Percentiles rank a stretch among this genome's conserved stretches.
phyloP scores from a whole-genome alignment of 2,797 vertebrate genomes.

The Crax fasciolata region DNA sequence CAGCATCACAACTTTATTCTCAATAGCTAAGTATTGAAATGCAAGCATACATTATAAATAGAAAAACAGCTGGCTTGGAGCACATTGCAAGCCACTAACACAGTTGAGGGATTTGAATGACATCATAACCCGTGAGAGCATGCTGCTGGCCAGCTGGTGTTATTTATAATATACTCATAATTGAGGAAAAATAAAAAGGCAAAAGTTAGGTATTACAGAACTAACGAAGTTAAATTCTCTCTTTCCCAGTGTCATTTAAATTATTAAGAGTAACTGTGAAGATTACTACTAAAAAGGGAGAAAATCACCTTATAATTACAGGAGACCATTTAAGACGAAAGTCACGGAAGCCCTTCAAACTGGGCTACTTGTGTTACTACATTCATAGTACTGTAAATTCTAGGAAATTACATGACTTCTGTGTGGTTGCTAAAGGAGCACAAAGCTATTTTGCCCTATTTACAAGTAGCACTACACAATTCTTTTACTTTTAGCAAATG shows the following conservation, averaged over 20 bases:
- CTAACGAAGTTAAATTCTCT: constrained; percentile 27
- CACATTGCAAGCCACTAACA: constrained; percentile 78
- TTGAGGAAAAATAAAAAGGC: constrained; percentile 69
- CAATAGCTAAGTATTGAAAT: constrained; percentile 74
- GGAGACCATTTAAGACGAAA: constrained; percentile 20
- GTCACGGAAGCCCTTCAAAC: background rate
- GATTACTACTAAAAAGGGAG: background rate
- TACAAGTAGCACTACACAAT: constrained; percentile 8
- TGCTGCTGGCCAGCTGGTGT: constrained; percentile 83
- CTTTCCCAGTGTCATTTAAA: constrained; percentile 16
- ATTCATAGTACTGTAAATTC: constrained; percentile 35
- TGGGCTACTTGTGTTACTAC: background rate
- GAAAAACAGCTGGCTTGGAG: constrained; percentile 85
- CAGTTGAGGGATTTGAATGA: constrained; percentile 83
- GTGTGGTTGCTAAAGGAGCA: constrained; percentile 22
- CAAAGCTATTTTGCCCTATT: constrained; percentile 27
- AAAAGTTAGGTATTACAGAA: constrained; percentile 68
- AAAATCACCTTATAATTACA: constrained; percentile 19
- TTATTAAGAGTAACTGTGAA: background rate
- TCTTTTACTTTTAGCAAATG: constrained; percentile 27
- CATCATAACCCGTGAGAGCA: constrained; percentile 85
- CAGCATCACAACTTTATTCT: constrained; percentile 71
- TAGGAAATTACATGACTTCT: constrained; percentile 64
- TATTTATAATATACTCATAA: constrained; percentile 83
- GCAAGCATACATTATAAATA: constrained; percentile 83